Evolutionary conservation across 2,113 vertebrate species (phyloP).

Genomic region (Xenopus tropicalis): UCB_Xtro_10.0 CM004451.2:82880501-82881000

Average conservation of each 20-base stretch:
- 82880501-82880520: slow-evolving; percentile 69
- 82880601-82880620: slow-evolving; percentile 75
- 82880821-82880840: slow-evolving; percentile 46
- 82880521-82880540: slow-evolving; percentile 85
- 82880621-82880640: slow-evolving; percentile 73
- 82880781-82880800: slow-evolving; percentile 49
- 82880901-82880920: too few species aligned
- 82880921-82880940: too few species aligned
- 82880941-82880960: too few species aligned
- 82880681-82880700: slow-evolving; percentile 83
- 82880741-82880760: slow-evolving; percentile 74
- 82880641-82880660: slow-evolving; percentile 52
- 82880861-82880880: slow-evolving; percentile 46
- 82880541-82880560: slow-evolving; percentile 69
- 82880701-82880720: slow-evolving; percentile 59
- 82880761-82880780: slow-evolving; percentile 68
- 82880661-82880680: slow-evolving; percentile 80
- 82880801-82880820: slow-evolving; percentile 67
- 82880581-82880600: slow-evolving; percentile 74
- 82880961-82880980: too few species aligned
- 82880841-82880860: slow-evolving; percentile 32
- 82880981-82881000: too few species aligned
- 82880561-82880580: slow-evolving; percentile 69
- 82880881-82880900: neutral
- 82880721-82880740: slow-evolving; percentile 46